phyloP scores from a whole-genome alignment of 53 echinoderm and acorn worm genomes.

The Holothuria scabra region DNA sequence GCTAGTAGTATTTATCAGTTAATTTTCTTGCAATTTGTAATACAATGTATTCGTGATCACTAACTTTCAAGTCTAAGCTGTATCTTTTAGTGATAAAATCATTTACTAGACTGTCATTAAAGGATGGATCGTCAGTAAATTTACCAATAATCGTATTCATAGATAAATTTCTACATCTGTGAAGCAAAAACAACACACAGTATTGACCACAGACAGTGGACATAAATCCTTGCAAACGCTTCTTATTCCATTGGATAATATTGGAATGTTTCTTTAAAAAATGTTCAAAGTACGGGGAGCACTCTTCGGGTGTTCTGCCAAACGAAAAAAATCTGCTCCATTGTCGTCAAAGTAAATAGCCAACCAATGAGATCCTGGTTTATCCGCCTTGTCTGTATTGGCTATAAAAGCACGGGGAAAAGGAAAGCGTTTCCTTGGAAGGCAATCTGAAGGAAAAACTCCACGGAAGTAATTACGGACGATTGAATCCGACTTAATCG shows the following conservation, averaged over 20 bases:
- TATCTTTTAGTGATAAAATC: too few relatives aligned
- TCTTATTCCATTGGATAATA: neutral
- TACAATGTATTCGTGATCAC: too few relatives aligned
- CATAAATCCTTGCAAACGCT: slow-evolving; percentile 56
- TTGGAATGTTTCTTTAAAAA: neutral
- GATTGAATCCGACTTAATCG: too few relatives aligned
- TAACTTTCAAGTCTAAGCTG: too few relatives aligned
- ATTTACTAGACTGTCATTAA: too few relatives aligned
- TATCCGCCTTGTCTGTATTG: too few relatives aligned
- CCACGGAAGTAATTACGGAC: slow-evolving; percentile 47
- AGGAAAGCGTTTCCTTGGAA: too few relatives aligned
- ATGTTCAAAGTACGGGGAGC: neutral
- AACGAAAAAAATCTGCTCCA: slow-evolving; percentile 63
- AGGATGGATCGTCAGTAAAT: slow-evolving; percentile 24
- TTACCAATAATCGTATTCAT: slow-evolving; percentile 2
- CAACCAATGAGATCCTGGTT: too few relatives aligned
- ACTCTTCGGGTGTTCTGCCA: slow-evolving; percentile 37
- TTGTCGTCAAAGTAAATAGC: too few relatives aligned
- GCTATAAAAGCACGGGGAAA: too few relatives aligned
- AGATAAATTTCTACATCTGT: slow-evolving; percentile 52
- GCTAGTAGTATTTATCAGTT: too few relatives aligned
- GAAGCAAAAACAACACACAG: slow-evolving; percentile 52
- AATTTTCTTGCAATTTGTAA: neutral
- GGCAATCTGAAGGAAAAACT: neutral
- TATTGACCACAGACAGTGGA: slow-evolving; percentile 75